These are phyloP conservation scores for Monochamus saltuarius DNA, from an alignment of 1,140 invertebrate genomes.

Conservation along the genomic window DNA sequence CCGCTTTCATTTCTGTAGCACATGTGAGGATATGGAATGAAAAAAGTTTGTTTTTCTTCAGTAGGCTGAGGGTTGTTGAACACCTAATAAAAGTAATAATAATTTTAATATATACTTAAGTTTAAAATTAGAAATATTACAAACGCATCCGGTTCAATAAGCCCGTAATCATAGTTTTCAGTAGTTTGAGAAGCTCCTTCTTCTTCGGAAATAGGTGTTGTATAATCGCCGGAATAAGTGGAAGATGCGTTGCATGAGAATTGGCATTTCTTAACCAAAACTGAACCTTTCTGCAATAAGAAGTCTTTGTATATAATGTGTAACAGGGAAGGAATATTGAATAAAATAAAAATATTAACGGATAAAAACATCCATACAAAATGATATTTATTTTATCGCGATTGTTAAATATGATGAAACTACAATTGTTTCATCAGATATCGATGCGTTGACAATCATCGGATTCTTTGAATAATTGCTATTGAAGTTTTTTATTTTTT, in stretches of 20 bases:
- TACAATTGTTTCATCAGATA: no score
- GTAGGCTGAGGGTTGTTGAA: neutral
- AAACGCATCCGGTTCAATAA: conserved; percentile 32
- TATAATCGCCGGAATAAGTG: conserved; percentile 41
- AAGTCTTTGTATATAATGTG: conserved; percentile 4
- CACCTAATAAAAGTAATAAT: conserved; percentile 7
- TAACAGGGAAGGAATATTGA: no score
- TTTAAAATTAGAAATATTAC: neutral
- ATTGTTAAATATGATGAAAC: no score
- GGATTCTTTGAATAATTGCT: no score
- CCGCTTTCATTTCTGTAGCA: conserved; percentile 57
- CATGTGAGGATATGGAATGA: conserved; percentile 59
- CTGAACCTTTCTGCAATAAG: conserved; percentile 50
- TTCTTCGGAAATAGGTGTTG: conserved; percentile 35
- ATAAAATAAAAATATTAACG: no score
- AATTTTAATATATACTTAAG: neutral
- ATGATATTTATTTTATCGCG: no score
- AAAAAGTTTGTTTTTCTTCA: neutral
- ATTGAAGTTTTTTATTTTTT: no score
- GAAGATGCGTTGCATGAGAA: conserved; percentile 58
- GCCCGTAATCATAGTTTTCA: conserved; percentile 13
- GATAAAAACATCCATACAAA: no score
- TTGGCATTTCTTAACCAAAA: conserved; percentile 58
- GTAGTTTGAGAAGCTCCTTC: conserved; percentile 34
- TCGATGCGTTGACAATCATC: no score